Evolutionary conservation across 1,140 invertebrate species (phyloP).

Genomic region (Drosophila navojoa): DNA sequence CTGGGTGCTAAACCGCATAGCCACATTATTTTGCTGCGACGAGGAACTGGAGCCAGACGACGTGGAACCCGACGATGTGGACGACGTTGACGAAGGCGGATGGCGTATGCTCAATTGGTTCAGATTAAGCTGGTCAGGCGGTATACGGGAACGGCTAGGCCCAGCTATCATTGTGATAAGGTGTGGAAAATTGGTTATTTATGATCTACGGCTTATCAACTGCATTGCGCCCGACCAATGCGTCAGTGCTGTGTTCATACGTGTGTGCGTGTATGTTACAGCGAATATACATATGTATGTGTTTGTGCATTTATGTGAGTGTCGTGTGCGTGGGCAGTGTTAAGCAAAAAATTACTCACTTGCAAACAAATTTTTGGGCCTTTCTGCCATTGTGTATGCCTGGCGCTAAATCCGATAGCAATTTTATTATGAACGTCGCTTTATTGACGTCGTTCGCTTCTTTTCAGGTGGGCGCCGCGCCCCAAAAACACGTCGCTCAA

Average conservation of each 20-base stretch:
- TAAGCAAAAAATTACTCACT: conserved; percentile 63
- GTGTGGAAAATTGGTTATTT: conserved; percentile 21
- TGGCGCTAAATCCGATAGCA: neutral
- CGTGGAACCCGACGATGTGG: conserved; percentile 80
- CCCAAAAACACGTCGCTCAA: conserved; percentile 57
- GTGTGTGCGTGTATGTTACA: conserved; percentile 6
- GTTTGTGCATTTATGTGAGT: conserved; percentile 25
- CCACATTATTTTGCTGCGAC: conserved; percentile 71
- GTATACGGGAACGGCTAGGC: conserved; percentile 70
- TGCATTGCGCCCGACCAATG: conserved; percentile 45
- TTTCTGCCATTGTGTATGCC: conserved; percentile 66
- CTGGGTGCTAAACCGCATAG: conserved; percentile 63
- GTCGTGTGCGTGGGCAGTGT: conserved; percentile 49
- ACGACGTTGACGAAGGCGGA: conserved; percentile 78
- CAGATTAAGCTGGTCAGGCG: conserved; percentile 76
- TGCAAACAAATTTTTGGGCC: conserved; percentile 81
- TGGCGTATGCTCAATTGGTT: conserved; percentile 76
- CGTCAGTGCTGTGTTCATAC: conserved; percentile 46
- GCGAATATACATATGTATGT: neutral
- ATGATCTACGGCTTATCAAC: conserved; percentile 51
- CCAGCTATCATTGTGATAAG: conserved; percentile 54
- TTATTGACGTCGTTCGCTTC: conserved; percentile 31
- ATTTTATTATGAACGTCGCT: conserved; percentile 51
- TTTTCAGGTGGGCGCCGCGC: conserved; percentile 71
- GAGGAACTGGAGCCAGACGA: conserved; percentile 81